These are phyloP conservation scores for Loripinus fragilis DNA, from an alignment of 2,888 invertebrate genomes.

Conservation along the genomic window DNA sequence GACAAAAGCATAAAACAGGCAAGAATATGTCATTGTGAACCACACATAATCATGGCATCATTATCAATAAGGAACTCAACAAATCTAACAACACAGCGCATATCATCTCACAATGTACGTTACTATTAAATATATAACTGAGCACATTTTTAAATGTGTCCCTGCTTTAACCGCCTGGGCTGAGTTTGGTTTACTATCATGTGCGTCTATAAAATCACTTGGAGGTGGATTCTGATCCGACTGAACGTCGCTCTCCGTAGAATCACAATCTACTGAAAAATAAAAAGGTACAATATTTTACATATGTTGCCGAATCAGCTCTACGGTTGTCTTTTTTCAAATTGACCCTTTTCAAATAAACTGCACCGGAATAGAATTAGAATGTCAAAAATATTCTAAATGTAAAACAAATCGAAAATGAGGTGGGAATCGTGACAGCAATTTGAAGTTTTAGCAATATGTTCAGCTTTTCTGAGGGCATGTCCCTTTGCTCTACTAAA, in stretches of 20 bases:
- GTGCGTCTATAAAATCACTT: neutral
- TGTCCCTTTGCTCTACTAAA: no score
- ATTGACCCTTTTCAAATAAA: no score
- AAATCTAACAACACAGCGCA: neutral
- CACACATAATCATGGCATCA: neutral
- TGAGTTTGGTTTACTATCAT: neutral
- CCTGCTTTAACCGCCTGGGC: neutral
- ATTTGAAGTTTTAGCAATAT: no score
- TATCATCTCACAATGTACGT: neutral
- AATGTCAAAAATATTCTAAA: no score
- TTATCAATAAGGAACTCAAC: neutral
- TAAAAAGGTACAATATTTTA: neutral
- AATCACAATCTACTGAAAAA: slow-evolving; percentile 14
- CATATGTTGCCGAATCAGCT: no score
- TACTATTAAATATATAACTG: neutral
- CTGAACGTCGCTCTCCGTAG: neutral
- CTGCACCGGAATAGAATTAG: no score
- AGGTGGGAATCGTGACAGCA: no score
- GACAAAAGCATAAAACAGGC: neutral
- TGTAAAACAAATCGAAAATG: no score
- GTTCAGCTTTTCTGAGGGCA: no score
- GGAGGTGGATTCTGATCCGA: neutral
- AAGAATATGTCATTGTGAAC: neutral
- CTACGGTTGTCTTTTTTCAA: no score
- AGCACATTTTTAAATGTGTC: neutral